Percentiles rank a stretch among this genome's conserved stretches.
These are phyloP conservation scores for Dasysyrphus tricinctus DNA, from an alignment of 2,888 invertebrate species.

Conservation along the genomic window DNA sequence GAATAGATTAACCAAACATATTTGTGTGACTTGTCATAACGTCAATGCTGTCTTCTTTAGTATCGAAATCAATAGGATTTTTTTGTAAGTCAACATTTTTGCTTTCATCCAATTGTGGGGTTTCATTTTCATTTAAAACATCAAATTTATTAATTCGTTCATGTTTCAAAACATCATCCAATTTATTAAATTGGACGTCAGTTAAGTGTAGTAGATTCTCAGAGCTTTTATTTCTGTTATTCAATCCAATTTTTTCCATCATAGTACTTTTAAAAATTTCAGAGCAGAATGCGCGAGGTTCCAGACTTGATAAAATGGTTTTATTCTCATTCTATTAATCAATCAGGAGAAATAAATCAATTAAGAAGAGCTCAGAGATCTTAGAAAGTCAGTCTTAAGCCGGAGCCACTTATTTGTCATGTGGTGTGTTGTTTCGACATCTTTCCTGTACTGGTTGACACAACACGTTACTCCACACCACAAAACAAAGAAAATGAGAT, in stretches of 20 bases:
- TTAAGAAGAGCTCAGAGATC: too few relatives aligned
- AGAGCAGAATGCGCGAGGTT: not conserved
- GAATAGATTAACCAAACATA: too few relatives aligned
- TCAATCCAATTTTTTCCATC: not conserved
- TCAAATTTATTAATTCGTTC: not conserved
- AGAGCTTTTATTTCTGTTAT: not conserved
- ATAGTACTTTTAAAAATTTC: not conserved
- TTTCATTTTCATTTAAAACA: not conserved
- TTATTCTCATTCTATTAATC: not conserved
- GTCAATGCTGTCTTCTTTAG: not conserved
- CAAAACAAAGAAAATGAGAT: too few relatives aligned
- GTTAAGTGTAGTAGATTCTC: not conserved
- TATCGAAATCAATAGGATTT: not conserved
- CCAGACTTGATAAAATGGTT: not conserved
- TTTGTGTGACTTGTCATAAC: too few relatives aligned
- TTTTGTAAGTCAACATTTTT: not conserved
- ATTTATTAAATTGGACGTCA: not conserved
- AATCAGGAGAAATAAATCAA: not conserved
- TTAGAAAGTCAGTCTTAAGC: too few relatives aligned
- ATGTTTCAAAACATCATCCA: not conserved
- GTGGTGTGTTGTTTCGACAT: too few relatives aligned
- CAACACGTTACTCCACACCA: too few relatives aligned
- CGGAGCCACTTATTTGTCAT: too few relatives aligned
- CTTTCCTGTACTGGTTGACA: too few relatives aligned
- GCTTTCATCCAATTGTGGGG: not conserved